Conservation (phyloP, 2,888 invertebrate species). For the Stratiomys singularior region DNA sequence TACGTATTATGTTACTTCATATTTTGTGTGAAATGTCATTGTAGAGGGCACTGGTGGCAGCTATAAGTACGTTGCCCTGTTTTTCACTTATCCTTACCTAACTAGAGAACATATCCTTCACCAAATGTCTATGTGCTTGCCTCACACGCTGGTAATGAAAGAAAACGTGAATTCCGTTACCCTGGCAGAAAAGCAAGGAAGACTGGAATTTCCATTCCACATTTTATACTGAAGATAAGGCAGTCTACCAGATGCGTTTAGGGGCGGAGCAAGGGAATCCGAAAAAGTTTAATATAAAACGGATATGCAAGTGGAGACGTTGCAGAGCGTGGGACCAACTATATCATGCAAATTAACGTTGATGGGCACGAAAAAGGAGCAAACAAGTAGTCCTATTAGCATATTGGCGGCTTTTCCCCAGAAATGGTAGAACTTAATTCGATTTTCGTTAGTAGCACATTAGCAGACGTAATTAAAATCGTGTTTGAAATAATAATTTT, state of each 20-base stretch:
- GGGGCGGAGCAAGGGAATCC: neutral
- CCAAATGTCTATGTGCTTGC: neutral
- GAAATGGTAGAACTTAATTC: too few species aligned
- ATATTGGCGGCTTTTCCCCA: too few species aligned
- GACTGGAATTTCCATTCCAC: conserved; percentile 32
- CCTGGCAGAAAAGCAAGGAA: conserved; percentile 19
- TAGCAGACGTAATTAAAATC: too few species aligned
- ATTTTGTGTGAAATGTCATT: conserved; percentile 16
- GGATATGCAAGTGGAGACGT: too few species aligned
- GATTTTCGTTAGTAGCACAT: too few species aligned
- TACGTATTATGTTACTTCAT: conserved; percentile 38
- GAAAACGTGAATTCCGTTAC: conserved; percentile 12
- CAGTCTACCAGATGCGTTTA: too few species aligned
- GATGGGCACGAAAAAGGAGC: too few species aligned
- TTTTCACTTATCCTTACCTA: conserved; percentile 17
- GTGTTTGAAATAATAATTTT: too few species aligned
- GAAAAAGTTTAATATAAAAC: too few species aligned
- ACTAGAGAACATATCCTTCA: neutral
- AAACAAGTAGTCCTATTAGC: too few species aligned
- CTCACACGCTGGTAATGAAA: neutral
- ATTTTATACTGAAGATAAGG: neutral
- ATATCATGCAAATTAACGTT: too few species aligned
- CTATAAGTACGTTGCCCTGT: neutral
- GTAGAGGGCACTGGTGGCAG: conserved; percentile 21
- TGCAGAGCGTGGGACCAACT: too few species aligned